Percentiles rank a stretch among this genome's conserved stretches.
These are phyloP conservation scores for Sisyra nigra DNA, from an alignment of 2,888 invertebrate species.

Conservation along the genomic window DNA sequence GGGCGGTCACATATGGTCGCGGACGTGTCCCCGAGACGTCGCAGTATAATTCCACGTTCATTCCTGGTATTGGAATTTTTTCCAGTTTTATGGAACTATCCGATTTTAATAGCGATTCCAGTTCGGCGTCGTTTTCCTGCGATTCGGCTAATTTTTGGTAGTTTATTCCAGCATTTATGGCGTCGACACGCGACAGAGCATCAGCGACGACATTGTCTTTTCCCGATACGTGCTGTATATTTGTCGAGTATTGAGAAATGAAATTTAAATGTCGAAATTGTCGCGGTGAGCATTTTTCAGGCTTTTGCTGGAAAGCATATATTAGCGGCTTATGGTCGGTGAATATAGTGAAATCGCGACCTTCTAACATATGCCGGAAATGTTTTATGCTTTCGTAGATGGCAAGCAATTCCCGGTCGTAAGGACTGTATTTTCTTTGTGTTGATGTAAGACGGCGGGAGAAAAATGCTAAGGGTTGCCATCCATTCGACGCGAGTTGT, in stretches of 20 bases:
- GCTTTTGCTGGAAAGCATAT: slow-evolving; percentile 18
- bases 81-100: not conserved
- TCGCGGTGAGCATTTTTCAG: slow-evolving; percentile 18
- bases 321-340: slow-evolving; percentile 21
- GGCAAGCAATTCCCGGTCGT: slow-evolving; percentile 22
- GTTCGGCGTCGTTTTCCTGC: not conserved
- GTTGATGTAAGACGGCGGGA: slow-evolving; percentile 19
- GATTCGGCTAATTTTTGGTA: not conserved
- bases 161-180: not conserved
- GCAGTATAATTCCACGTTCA: not conserved
- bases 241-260: slow-evolving; percentile 21
- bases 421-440: slow-evolving; percentile 18
- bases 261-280: slow-evolving; percentile 20
- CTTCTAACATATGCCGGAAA: slow-evolving; percentile 22
- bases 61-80: not conserved
- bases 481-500: slow-evolving; percentile 6
- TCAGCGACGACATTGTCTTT: no score
- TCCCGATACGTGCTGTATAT: no score
- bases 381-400: slow-evolving; percentile 19
- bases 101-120: not conserved
- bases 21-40: no score
- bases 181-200: no score
- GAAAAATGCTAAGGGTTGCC: slow-evolving; percentile 23
- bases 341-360: slow-evolving; percentile 16
- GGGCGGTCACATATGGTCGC: slow-evolving; percentile 14